phyloP scores from a whole-genome alignment of 2,797 vertebrate genomes.

The Helostoma temminkii region DNA sequence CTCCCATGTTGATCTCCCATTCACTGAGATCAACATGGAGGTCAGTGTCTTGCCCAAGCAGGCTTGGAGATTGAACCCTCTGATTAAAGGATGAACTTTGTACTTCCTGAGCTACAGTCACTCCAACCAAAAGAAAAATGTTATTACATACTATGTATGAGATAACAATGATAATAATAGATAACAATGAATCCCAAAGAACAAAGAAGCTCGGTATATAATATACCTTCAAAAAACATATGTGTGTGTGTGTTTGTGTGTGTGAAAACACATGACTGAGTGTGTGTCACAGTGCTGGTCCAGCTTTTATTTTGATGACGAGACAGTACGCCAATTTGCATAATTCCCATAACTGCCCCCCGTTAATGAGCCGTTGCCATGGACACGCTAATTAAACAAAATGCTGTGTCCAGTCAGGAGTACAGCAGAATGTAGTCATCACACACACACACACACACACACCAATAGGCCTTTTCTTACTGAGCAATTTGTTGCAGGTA shows the following conservation, averaged over 20 bases:
- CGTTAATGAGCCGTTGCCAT: conserved; percentile 70
- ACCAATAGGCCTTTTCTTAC: background rate
- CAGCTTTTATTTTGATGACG: conserved; percentile 47
- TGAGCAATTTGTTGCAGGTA: background rate
- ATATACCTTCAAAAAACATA: background rate
- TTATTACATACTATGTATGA: background rate
- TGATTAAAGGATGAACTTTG: background rate
- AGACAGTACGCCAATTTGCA: conserved; percentile 61
- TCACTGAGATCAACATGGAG: background rate
- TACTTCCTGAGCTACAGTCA: background rate
- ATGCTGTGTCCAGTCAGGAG: conserved; percentile 63
- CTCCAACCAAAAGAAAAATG: background rate
- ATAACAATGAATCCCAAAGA: too few species aligned
- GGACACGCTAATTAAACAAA: conserved; percentile 71
- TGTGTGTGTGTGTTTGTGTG: conserved; percentile 17
- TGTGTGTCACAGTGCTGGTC: conserved; percentile 37
- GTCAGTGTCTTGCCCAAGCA: too few species aligned
- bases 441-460: conserved; percentile 10
- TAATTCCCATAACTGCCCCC: conserved; percentile 46
- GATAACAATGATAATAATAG: too few species aligned
- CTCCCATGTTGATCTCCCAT: too few species aligned
- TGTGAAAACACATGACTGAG: background rate
- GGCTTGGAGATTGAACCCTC: background rate
- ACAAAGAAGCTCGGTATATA: background rate
- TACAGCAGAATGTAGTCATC: conserved; percentile 58